Base-by-base conservation (phyloP, 2,888 invertebrate species). In the Tricholauxania praeusta region DNA sequence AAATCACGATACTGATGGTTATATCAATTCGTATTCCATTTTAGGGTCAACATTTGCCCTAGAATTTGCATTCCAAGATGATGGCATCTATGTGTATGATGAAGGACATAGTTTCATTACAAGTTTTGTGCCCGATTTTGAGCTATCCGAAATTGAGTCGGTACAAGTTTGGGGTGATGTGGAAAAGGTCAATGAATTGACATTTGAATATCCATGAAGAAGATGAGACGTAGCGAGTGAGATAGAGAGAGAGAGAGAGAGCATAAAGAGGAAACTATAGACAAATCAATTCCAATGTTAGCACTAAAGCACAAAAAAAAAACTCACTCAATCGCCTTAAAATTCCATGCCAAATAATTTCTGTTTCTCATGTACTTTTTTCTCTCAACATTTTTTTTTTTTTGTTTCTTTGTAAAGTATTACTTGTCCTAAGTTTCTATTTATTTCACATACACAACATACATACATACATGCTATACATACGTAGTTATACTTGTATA, bases 151-250 rank as follows among this genome's bases (percentile, higher is more conserved):
- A 17, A 87, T 87, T 49, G 76, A 82, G 75, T 81, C 84, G 59
- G 75, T 87, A 39, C 87, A 87, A 78, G 82, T 87, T 59, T 87
- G 87, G 86, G 87, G 85, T 67, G 87, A 87, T 80, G 82, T 87
- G 28, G 77, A 83, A 74, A 85, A 84, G 79, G 80, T 87, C 49
- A 80, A 81, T 48, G 80, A 84, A 73, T 76, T 87, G 77, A 79
- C 83, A 55, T 81, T 87, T 79, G 77, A 74, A 74, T 84, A 84
- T 68, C 75, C 80, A 73, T 83, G 76, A 55, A 66, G 52, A 39
- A 10, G 39, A 39, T 15, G 3, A 28, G 39, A 39, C 39, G 39
- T 39, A 39, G 39, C 7, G 10, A 39, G 39, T 1, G 39, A 10
- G 39, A 39, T 19, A 69, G 62, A n/a, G n/a, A 69, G 49, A 22